Percentiles rank a stretch among this genome's conserved stretches.
Conservation (phyloP, 2,888 invertebrate species). For the Lacanobia oleracea region DNA sequence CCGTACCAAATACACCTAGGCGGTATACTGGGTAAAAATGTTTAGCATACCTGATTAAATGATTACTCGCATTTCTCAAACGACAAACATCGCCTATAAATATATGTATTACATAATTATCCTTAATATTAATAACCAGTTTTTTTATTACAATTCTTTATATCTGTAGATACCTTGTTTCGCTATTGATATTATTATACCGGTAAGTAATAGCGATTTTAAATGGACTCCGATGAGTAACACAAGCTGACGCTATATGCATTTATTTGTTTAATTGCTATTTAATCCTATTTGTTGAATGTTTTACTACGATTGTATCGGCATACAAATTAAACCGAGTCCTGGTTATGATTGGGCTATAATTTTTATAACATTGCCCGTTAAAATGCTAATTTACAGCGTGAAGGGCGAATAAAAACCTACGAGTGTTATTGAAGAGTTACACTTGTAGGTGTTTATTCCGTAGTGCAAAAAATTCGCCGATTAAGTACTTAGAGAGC, state of each 20-base stretch:
- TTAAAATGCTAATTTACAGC: neutral
- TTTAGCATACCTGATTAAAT: constrained; percentile 38
- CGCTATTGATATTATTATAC: constrained; percentile 9
- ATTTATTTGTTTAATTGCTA: neutral
- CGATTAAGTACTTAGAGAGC: neutral
- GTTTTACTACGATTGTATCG: neutral
- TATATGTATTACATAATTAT: constrained; percentile 37
- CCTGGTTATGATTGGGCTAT: neutral
- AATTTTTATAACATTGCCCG: neutral
- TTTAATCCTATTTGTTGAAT: constrained; percentile 2
- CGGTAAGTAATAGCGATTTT: constrained; percentile 6
- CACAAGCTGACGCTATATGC: neutral
- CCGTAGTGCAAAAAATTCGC: neutral
- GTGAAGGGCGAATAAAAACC: neutral
- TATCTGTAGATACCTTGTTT: constrained; percentile 10
- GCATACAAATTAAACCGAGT: neutral
- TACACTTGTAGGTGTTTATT: neutral
- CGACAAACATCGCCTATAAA: constrained; percentile 27
- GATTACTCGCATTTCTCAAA: constrained; percentile 42
- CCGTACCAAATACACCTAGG: neutral
- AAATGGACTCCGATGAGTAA: neutral
- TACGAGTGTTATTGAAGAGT: neutral
- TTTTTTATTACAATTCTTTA: constrained; percentile 11
- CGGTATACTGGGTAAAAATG: constrained; percentile 14
- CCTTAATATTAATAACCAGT: constrained; percentile 44